Conservation (phyloP, 2,888 invertebrate genomes). For the Sabellastarte sp. region DNA sequence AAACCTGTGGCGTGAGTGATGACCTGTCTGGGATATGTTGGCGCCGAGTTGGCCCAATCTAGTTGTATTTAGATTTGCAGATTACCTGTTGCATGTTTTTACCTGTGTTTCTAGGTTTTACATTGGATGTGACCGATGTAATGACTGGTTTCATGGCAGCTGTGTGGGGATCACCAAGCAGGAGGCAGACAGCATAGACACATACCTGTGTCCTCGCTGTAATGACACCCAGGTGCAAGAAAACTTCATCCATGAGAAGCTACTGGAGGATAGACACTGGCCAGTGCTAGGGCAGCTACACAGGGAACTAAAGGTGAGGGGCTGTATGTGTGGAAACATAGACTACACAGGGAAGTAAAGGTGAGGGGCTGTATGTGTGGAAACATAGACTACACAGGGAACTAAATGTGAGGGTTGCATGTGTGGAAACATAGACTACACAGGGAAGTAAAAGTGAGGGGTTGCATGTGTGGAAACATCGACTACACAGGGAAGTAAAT, state of each 20-base stretch:
- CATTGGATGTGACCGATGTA: conserved; percentile 97
- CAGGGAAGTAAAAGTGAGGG: too few species aligned
- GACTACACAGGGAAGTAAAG: too few species aligned
- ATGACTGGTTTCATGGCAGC: conserved; percentile 98
- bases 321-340: too few species aligned
- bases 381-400: too few species aligned
- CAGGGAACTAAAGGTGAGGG: neutral
- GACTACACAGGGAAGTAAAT: too few species aligned
- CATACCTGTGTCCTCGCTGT: conserved; percentile 95
- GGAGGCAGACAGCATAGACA: conserved; percentile 80
- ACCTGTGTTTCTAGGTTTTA: conserved; percentile 76
- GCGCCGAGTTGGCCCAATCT: too few species aligned
- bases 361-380: too few species aligned
- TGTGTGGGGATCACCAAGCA: conserved; percentile 75
- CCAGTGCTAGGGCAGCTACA: neutral
- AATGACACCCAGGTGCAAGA: conserved; percentile 59
- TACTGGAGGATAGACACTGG: neutral
- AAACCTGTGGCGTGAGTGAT: too few species aligned
- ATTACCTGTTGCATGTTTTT: neutral
- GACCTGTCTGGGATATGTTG: too few species aligned
- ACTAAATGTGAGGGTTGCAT: too few species aligned
- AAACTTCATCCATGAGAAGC: neutral
- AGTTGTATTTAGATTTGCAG: neutral
- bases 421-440: too few species aligned
- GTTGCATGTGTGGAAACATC: too few species aligned